Evolutionary conservation across 2,113 vertebrate genomes (phyloP), one percentile per base, ranked within the genome.

Genomic region (Steatornis caripensis): DNA sequence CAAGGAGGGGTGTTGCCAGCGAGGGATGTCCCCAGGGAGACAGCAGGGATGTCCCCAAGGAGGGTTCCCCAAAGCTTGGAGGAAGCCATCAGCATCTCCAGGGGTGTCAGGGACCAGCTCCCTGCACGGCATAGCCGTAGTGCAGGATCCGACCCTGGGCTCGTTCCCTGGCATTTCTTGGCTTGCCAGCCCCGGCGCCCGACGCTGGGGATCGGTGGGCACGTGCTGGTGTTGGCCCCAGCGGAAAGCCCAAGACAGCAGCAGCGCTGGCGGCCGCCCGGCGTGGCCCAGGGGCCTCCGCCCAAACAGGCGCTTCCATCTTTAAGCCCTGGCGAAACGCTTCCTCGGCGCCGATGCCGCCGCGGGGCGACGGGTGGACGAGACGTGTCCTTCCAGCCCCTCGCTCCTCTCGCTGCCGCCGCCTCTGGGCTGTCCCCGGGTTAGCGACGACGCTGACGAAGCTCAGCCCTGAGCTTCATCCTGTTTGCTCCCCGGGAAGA

Each of bases 231-330:
- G 30, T 22, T 36, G 41, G 26, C 21, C 29, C 57, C 65, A 29
- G 41, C 14, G 49, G 57, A 39, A 55, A 87, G 3, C 43, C 72
- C 26, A 48, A n/a, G n/a, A n/a, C n/a, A n/a, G n/a, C n/a, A n/a
- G n/a, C n/a, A n/a, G n/a, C n/a, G n/a, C n/a, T n/a, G n/a, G n/a
- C n/a, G n/a, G n/a, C n/a, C n/a, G n/a, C n/a, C n/a, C n/a, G n/a
- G n/a, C n/a, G n/a, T 46, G n/a, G 60, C 20, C 64, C 54, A 12
- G 18, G 27, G 37, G 39, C 34, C n/a, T 64, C 57, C 75, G 41
- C 11, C n/a, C n/a, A 14, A 48, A 41, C 0, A 2, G 24, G 37
- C 2, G 1, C 41, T 54, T 39, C 75, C 39, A n/a, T n/a, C n/a
- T n/a, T n/a, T n/a, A 62, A 87, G 11, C 22, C 18, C 23, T 29